Evolutionary conservation across 2,888 invertebrate species (phyloP), one percentile per base, ranked within the genome.

Genomic region (Catocala fraxini): DNA sequence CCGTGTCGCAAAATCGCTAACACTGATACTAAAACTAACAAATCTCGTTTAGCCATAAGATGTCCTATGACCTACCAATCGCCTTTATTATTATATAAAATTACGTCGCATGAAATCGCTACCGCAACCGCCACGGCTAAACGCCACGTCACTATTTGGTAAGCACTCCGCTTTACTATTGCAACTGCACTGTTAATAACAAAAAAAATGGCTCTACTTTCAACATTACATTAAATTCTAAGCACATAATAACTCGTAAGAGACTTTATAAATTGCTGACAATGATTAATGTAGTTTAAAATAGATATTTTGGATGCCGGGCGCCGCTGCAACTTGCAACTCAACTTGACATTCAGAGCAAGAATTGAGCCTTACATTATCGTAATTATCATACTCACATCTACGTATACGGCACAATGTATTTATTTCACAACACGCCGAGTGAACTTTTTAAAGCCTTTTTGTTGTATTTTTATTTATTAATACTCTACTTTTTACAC

Each of bases 341-440:
- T 25, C 15, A 60, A 11, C 51, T 13, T 74, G 65, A 62, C 69
- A 69, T 69, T 74, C 51, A 65, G 47, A 47, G 51, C 55, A 59
- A 62, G 56, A 51, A 9, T 51, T 54, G 25, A 58, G 47, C 45
- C 59, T 48, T 51, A 56, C 52, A 60, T 52, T 60, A 70, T 41
- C 56, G 39, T 33, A 42, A 56, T 73, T 64, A 73, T 56, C 63
- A 59, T 73, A 59, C 51, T n/a, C 15, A 43, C 57, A 46, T 7
- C 41, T 42, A 53, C 56, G 12, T 57, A 58, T 47, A 59, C 10
- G 55, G 57, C 45, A 59, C 34, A 47, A 52, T 42, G 4, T 41
- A 49, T 61, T 61, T 59, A 68, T 64, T 58, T 52, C 46, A 56
- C 52, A 68, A 63, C 56, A 59, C 42, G 13, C 59, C 51, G 3